Conservation (phyloP, 1,140 invertebrate species). For the Heliconius hermathena region DNA sequence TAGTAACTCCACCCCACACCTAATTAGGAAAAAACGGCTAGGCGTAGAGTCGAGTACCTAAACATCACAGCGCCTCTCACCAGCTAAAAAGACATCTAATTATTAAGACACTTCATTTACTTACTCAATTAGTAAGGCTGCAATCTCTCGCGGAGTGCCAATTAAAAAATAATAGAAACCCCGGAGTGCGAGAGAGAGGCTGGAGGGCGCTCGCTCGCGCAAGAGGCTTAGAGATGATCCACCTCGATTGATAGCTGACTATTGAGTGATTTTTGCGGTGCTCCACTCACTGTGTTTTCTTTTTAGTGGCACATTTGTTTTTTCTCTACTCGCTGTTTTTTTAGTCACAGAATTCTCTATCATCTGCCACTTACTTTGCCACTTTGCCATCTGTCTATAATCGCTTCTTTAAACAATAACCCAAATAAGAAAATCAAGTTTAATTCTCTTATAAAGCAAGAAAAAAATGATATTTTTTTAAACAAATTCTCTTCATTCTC, state of each 20-base stretch:
- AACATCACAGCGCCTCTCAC: constrained; percentile 51
- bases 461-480: not conserved
- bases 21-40: constrained; percentile 45
- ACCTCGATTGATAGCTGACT: constrained; percentile 62
- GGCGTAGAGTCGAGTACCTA: constrained; percentile 44
- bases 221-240: constrained; percentile 70
- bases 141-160: constrained; percentile 71
- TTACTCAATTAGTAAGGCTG: constrained; percentile 78
- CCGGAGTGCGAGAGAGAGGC: constrained; percentile 65
- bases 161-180: constrained; percentile 78
- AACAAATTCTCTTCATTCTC: not conserved
- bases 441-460: not conserved
- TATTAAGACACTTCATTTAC: constrained; percentile 80
- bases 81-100: constrained; percentile 75
- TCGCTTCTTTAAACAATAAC: not conserved
- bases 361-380: not conserved
- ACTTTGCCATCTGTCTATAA: too few species aligned
- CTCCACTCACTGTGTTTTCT: constrained; percentile 35
- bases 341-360: not conserved
- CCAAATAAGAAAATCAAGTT: not conserved
- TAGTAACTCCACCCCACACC: constrained; percentile 30
- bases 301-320: constrained; percentile 35
- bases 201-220: constrained; percentile 60
- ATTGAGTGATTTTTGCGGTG: constrained; percentile 55
- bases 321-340: not conserved